Evolutionary conservation across 1,140 invertebrate genomes (phyloP).

Genomic region (Drosophila baimaii): DNA sequence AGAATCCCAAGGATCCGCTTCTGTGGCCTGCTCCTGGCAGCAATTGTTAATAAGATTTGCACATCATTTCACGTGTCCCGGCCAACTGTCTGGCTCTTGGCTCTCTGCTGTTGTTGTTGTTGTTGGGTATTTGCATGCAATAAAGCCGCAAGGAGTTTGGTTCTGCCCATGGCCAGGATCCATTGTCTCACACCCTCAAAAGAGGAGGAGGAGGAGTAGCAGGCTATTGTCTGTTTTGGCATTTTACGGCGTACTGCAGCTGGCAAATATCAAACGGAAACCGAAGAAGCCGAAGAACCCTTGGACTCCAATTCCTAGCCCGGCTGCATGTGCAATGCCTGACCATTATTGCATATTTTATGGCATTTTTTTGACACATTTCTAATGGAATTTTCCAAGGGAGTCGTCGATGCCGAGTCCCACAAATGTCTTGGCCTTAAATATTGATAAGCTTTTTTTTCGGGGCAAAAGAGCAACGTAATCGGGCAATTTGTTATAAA

Average conservation of each 20-base stretch:
- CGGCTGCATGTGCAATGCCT: conserved; percentile 37
- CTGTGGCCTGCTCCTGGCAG: conserved; percentile 66
- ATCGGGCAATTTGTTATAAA: conserved; percentile 66
- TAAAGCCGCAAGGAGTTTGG: conserved; percentile 65
- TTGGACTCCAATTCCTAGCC: conserved; percentile 31
- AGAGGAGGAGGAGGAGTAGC: background rate
- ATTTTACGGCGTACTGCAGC: conserved; percentile 60
- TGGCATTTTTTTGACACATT: conserved; percentile 63
- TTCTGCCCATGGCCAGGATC: conserved; percentile 9
- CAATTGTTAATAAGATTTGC: conserved; percentile 82
- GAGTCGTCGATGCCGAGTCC: background rate
- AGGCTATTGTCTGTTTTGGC: conserved; percentile 61
- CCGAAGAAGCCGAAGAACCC: background rate
- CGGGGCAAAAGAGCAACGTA: conserved; percentile 22
- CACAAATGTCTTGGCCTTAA: conserved; percentile 36
- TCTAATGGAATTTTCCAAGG: conserved; percentile 55
- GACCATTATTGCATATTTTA: conserved; percentile 68
- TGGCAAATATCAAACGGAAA: conserved; percentile 47
- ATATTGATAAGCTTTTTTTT: conserved; percentile 49
- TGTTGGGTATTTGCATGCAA: conserved; percentile 65
- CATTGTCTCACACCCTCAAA: conserved; percentile 19
- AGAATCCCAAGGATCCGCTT: conserved; percentile 14
- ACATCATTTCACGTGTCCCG: conserved; percentile 79
- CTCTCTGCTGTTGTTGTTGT: conserved; percentile 19
- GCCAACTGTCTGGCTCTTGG: conserved; percentile 58